Evolutionary conservation across 2,888 invertebrate genomes (phyloP), one percentile per base, ranked within the genome.

Genomic region (Capitulum mitella): DNA sequence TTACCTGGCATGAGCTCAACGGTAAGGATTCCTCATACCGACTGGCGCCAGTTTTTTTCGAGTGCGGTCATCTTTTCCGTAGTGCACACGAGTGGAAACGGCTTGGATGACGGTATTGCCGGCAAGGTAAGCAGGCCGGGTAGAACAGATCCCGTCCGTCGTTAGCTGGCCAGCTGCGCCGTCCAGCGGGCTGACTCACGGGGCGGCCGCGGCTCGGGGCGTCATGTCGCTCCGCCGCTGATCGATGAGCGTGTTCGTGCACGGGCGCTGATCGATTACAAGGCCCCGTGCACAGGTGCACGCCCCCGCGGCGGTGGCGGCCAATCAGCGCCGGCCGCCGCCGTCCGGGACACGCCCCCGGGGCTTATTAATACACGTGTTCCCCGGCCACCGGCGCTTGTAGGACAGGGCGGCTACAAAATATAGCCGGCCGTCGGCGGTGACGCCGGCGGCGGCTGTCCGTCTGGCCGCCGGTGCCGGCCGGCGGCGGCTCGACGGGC

Each of bases 281-380:
- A 26, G 3, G 3, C 22, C 19, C 70, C 19, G 37, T 70, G 70
- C 70, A 40, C 37, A 16, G 22, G 10, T 8, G 40, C 70, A 70
- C 70, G 70, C 70, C 70, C 70, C 70, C 70, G 26, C 70, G 29
- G 8, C 37, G 70, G 26, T 40, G 22, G 40, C 70, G 14, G 26
- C 70, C 70, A 70, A 70, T 70, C 26, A 12, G 70, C 37, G 26
- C 5, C 6, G 26, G 58, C 70, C 26, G 26, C 37, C 70, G 40
- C 70, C 70, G 70, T 32, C 40, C 29, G 14, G 22, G 58, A 37
- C 70, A 70, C 70, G 70, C 70, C 70, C 40, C 70, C 70, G 70
- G 70, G 37, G 70, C 70, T 70, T 70, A 70, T 70, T 70, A 70
- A 70, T 70, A 70, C 70, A 26, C 40, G 37, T 37, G 70, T 40